Percentiles rank a stretch among this genome's conserved stretches.
Conservation (phyloP, 2,888 invertebrate genomes). For the Ellobium chinense region DNA sequence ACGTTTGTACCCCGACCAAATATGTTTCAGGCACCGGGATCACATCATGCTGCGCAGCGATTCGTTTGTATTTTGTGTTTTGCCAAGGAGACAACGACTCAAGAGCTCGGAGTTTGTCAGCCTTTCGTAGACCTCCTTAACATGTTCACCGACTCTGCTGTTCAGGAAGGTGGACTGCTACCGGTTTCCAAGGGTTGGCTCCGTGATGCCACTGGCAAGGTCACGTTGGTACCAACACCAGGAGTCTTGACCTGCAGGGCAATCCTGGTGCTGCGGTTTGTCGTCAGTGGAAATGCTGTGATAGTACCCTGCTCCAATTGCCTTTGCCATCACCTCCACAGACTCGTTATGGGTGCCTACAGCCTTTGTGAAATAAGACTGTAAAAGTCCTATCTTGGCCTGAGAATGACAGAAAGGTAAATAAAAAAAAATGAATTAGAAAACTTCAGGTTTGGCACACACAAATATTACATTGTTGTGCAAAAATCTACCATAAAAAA, state of each 20-base stretch:
- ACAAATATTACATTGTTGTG: too few species aligned
- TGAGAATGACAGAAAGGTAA: not conserved
- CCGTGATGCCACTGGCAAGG: not conserved
- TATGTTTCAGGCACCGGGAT: too few species aligned
- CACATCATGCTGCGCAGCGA: too few species aligned
- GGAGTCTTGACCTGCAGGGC: conserved; percentile 10
- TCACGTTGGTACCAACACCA: conserved; percentile 12
- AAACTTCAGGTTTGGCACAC: too few species aligned
- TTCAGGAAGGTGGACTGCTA: not conserved
- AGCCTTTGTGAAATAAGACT: too few species aligned
- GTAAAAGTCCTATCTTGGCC: not conserved
- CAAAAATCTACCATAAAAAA: too few species aligned
- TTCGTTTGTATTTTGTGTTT: not conserved
- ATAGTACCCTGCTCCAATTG: not conserved
- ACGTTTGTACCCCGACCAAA: too few species aligned
- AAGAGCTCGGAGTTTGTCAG: not conserved
- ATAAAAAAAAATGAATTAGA: not conserved
- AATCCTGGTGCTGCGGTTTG: conserved; percentile 3
- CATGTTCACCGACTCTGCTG: not conserved
- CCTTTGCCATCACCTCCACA: not conserved
- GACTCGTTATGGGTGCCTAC: too few species aligned
- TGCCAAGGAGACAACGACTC: not conserved
- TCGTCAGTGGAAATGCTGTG: conserved; percentile 10
- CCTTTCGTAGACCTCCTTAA: not conserved
- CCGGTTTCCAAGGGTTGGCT: not conserved